Base-by-base conservation (phyloP, 2,113 vertebrate genomes). In the Oreochromis niloticus region DNA sequence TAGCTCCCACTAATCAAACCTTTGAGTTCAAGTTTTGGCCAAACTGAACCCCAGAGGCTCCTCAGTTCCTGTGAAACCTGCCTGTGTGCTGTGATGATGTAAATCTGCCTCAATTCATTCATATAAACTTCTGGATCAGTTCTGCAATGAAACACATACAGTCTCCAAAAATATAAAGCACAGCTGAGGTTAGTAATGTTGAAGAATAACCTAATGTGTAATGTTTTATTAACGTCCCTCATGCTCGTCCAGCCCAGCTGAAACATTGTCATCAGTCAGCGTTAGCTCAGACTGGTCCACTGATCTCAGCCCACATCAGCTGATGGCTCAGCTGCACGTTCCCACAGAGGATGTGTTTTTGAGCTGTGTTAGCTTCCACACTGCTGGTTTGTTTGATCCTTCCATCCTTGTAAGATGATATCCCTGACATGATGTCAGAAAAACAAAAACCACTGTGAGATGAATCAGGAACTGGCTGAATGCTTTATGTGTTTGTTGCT, bases 401-500 rank as follows among this genome's bases (percentile, higher is more conserved):
- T 43, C 22, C 39, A 71, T 24, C 66, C 39, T 43, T 73, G 24
- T 36, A 48, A 66, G 81, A 79, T 24, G 3, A 19, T 22, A 46
- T 59, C 59, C 11, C 8, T 73, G 14, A 36, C 32, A 55, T 16
- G 54, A 82, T 22, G 46, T 59, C 22, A 85, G 68, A 41, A 6
- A 48, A 22, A 16, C 85, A 27, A 85, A 27, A 46, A 27, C 5
- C 41, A 73, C 5, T 9, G 73, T 78, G 55, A 12, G 50, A 85
- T 22, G 78, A 73, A 78, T 82, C 14, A 78, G 43, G 80, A 91
- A 78, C 83, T 90, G 39, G 4, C n/a, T 61, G 30, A 19, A n/a
- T n/a, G 82, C 48, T 50, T 30, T 54, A 81, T 82, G 87, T 90
- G 81, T 81, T 83, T 89, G 75, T 75, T n/a, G 79, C 75, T 82